These are phyloP conservation scores for Perodicticus potto DNA, from an alignment of 2,797 vertebrate genomes.

Conservation along the genomic window DNA sequence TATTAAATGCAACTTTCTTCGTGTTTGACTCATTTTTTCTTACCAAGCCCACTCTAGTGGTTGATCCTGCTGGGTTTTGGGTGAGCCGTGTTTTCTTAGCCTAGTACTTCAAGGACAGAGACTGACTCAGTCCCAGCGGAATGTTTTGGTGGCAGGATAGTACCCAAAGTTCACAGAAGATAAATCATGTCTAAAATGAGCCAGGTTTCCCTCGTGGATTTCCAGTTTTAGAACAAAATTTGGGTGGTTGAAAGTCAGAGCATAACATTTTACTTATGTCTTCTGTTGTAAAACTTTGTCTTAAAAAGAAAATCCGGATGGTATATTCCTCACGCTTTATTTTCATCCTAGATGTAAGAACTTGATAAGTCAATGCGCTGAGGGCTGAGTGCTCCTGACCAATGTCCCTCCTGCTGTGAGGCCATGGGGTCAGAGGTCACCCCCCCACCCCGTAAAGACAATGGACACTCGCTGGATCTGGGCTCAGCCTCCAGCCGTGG, in stretches of 20 bases:
- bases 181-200: not conserved
- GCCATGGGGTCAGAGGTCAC: rapidly evolving
- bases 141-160: too few relatives aligned
- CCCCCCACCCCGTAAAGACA: too few relatives aligned
- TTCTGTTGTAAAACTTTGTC: not conserved
- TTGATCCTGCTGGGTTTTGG: rapidly evolving
- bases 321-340: not conserved
- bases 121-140: rapidly evolving
- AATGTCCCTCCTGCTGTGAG: rapidly evolving
- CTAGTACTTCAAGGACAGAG: not conserved
- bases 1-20: too few relatives aligned
- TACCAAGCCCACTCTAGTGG: too few relatives aligned
- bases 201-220: not conserved
- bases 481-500: too few relatives aligned
- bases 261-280: not conserved
- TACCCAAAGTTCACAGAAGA: not conserved
- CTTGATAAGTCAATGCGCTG: rapidly evolving
- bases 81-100: too few relatives aligned
- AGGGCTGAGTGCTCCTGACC: rapidly evolving
- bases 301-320: not conserved
- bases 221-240: not conserved
- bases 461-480: too few relatives aligned
- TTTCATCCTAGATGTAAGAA: not conserved
- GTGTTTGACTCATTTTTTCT: not conserved
- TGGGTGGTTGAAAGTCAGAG: not conserved